These are phyloP conservation scores for Diadema setosum DNA, from an alignment of 35 echinoderm and acorn worm genomes.

Conservation along the genomic window DNA sequence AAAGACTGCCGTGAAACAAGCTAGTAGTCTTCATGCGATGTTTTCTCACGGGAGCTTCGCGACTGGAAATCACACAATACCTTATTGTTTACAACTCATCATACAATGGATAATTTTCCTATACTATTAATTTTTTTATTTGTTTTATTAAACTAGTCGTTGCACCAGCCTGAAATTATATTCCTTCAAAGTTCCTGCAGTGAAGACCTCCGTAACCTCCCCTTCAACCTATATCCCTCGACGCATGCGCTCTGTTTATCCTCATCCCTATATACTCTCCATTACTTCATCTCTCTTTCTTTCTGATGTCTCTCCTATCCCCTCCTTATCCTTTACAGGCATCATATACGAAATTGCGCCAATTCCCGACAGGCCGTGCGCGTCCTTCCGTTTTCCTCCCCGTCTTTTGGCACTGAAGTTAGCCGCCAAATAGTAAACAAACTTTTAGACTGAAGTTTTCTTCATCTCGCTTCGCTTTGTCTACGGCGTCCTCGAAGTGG, in stretches of 20 bases:
- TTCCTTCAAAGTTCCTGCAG: too few relatives aligned
- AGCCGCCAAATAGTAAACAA: conserved; percentile 15
- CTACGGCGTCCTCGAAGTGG: conserved; percentile 5
- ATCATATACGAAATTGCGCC: too few relatives aligned
- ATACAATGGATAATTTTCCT: too few relatives aligned
- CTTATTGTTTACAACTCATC: too few relatives aligned
- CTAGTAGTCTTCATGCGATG: too few relatives aligned
- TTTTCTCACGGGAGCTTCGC: too few relatives aligned
- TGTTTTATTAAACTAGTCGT: too few relatives aligned
- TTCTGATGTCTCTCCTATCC: neutral
- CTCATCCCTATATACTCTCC: neutral
- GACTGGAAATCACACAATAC: too few relatives aligned
- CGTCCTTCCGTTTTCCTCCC: neutral
- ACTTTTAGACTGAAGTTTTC: conserved; percentile 12
- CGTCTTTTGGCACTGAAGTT: conserved; percentile 18
- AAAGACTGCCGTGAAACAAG: too few relatives aligned
- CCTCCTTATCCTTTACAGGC: neutral
- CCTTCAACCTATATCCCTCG: neutral
- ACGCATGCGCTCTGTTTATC: neutral
- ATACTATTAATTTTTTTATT: too few relatives aligned
- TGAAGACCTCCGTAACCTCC: neutral
- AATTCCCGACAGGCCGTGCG: neutral
- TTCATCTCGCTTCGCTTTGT: neutral
- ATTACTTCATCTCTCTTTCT: neutral
- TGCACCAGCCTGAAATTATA: too few relatives aligned